A percentile compares a stretch with the other conserved stretches of the same genome.
Evolutionary conservation across 2,113 vertebrate genomes (phyloP).

Genomic region (Pandion haliaetus): DNA sequence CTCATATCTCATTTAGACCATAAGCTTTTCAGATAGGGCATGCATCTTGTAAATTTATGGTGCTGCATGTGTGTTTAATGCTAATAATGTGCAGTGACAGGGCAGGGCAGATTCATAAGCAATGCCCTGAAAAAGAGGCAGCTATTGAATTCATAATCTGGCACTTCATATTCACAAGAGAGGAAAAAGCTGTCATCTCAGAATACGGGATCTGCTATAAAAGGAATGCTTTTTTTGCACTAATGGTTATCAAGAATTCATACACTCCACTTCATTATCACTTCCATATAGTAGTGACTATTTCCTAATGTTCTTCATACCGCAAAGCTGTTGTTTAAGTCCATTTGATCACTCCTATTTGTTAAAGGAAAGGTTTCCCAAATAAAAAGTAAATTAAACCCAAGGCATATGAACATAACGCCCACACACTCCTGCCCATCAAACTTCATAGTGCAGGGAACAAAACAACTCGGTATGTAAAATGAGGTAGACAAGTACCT

Average conservation of each 20-base stretch:
- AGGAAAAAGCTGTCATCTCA: constrained; percentile 41
- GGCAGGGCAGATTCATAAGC: constrained; percentile 36
- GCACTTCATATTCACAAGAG: constrained; percentile 46
- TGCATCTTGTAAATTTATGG: constrained; percentile 30
- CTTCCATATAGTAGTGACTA: neutral
- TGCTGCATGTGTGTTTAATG: constrained; percentile 21
- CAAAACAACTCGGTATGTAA: neutral
- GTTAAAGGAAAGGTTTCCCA: neutral
- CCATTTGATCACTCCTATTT: neutral
- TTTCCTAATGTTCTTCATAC: neutral
- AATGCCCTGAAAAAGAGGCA: constrained; percentile 20
- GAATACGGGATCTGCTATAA: constrained; percentile 13
- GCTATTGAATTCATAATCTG: constrained; percentile 47
- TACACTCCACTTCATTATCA: neutral
- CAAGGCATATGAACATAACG: neutral
- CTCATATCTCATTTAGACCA: constrained; percentile 8
- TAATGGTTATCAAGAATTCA: constrained; percentile 36
- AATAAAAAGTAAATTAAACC: constrained; percentile 5
- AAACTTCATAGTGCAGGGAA: neutral
- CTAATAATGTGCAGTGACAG: constrained; percentile 31
- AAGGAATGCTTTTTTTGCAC: neutral
- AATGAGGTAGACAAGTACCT: neutral
- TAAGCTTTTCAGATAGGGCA: constrained; percentile 23
- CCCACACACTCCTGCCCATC: neutral
- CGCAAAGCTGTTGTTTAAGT: neutral